A percentile compares a stretch with the other conserved stretches of the same genome.
phyloP scores from a whole-genome alignment of 1,140 invertebrate genomes.

The Akabosia matsudoensis region DNA sequence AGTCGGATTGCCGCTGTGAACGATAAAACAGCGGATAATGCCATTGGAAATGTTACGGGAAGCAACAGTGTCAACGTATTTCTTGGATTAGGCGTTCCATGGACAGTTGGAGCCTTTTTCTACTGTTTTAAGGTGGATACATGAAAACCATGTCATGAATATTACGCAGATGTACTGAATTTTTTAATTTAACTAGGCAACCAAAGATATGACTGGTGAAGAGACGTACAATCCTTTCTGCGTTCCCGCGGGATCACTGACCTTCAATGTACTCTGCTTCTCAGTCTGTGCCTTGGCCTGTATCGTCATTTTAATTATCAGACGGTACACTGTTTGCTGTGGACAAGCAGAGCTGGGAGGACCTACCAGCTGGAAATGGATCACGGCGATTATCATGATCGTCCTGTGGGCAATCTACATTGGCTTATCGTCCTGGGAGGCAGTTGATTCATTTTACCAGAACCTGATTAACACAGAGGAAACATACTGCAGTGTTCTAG shows the following conservation, averaged over 20 bases:
- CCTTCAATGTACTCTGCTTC: conserved; percentile 26
- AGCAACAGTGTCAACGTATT: conserved; percentile 72
- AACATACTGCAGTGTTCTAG: no score
- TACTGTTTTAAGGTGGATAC: no score
- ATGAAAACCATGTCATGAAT: no score
- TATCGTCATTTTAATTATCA: not conserved
- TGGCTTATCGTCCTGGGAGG: not conserved
- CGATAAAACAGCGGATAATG: conserved; percentile 68
- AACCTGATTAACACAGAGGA: no score
- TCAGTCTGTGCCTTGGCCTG: conserved; percentile 8
- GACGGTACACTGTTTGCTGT: conserved; percentile 14
- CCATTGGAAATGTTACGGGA: conserved; percentile 71
- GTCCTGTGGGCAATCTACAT: conserved; percentile 21
- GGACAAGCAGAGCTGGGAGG: conserved; percentile 34
- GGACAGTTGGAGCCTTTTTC: conserved; percentile 62
- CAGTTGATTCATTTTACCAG: no score
- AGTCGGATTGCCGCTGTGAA: conserved; percentile 65
- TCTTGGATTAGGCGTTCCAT: conserved; percentile 63
- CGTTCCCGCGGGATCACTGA: conserved; percentile 18
- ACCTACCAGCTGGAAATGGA: conserved; percentile 7
- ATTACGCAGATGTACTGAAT: no score
- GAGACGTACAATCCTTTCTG: not conserved
- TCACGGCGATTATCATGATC: not conserved
- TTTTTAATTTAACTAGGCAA: no score
- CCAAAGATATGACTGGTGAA: no score